Percentiles rank a stretch among this genome's conserved stretches.
Conservation (phyloP, 1,140 invertebrate species). For the Leptinotarsa defecta region DNA sequence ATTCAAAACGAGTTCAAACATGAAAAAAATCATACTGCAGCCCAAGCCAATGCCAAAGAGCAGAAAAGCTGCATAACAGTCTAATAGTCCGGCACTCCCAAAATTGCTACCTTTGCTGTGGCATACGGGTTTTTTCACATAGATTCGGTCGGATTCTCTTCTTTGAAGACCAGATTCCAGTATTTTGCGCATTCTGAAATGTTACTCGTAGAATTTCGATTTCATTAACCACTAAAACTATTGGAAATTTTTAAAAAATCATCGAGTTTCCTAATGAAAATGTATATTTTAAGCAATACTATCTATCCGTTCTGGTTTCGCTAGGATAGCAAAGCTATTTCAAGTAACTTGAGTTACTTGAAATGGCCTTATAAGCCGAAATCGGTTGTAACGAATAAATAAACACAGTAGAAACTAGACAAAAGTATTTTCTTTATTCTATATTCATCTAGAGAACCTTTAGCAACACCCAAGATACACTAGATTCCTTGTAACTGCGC, state of each 20-base stretch:
- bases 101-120: constrained; percentile 38
- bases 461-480: too few relatives aligned
- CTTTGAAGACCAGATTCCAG: constrained; percentile 63
- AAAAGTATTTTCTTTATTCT: too few relatives aligned
- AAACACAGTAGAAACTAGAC: too few relatives aligned
- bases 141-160: constrained; percentile 60
- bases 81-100: constrained; percentile 43
- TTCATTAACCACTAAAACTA: not conserved
- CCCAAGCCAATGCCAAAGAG: constrained; percentile 38
- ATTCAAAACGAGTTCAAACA: constrained; percentile 24
- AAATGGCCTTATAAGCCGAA: too few relatives aligned
- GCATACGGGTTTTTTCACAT: constrained; percentile 63
- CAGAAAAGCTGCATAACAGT: constrained; percentile 44
- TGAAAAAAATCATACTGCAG: constrained; percentile 31
- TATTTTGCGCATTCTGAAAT: constrained; percentile 60
- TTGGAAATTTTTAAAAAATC: not conserved
- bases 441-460: too few relatives aligned
- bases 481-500: too few relatives aligned
- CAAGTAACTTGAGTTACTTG: too few relatives aligned
- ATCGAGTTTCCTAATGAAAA: too few relatives aligned
- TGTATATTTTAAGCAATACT: too few relatives aligned
- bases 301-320: too few relatives aligned
- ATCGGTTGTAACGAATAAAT: too few relatives aligned
- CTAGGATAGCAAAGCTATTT: too few relatives aligned
- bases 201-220: not conserved